Evolutionary conservation across 1,140 invertebrate species (phyloP).

Genomic region (Hydropsyche tenuis): DNA sequence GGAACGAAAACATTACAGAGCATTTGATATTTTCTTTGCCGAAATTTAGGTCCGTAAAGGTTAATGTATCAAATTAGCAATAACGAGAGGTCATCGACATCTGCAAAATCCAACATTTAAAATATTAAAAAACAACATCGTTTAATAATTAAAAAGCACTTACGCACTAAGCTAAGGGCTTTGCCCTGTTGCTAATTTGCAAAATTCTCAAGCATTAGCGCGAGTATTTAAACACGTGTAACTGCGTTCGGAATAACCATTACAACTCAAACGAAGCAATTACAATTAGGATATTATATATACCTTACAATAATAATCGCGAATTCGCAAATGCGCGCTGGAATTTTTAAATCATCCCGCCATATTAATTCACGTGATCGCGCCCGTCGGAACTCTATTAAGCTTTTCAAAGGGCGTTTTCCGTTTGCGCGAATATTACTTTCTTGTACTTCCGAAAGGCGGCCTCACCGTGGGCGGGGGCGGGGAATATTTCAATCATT

Average conservation of each 20-base stretch:
- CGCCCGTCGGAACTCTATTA: background rate
- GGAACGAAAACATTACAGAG: no score
- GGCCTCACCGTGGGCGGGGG: background rate
- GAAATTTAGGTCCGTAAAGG: no score
- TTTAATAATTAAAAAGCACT: slow-evolving; percentile 9
- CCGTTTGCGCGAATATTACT: background rate
- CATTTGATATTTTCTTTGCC: no score
- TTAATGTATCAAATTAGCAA: no score
- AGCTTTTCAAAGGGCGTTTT: slow-evolving; percentile 5
- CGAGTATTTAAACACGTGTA: slow-evolving; percentile 1
- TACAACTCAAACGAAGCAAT: background rate
- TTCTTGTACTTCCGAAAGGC: background rate
- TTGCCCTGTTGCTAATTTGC: slow-evolving; percentile 1
- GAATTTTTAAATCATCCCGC: no score
- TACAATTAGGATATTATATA: slow-evolving; percentile 3
- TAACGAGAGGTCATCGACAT: no score
- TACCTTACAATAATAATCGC: background rate
- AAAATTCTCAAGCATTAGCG: slow-evolving; percentile 7
- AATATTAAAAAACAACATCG: background rate
- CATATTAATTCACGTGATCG: background rate
- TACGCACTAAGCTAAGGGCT: background rate
- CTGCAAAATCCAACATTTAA: no score
- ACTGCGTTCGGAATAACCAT: background rate
- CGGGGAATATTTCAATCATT: background rate
- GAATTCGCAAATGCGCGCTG: no score